Percentiles rank a stretch among this genome's conserved stretches.
These are phyloP conservation scores for Cryptocheilus praepositus DNA, from an alignment of 2,888 invertebrate genomes.

Conservation along the genomic window DNA sequence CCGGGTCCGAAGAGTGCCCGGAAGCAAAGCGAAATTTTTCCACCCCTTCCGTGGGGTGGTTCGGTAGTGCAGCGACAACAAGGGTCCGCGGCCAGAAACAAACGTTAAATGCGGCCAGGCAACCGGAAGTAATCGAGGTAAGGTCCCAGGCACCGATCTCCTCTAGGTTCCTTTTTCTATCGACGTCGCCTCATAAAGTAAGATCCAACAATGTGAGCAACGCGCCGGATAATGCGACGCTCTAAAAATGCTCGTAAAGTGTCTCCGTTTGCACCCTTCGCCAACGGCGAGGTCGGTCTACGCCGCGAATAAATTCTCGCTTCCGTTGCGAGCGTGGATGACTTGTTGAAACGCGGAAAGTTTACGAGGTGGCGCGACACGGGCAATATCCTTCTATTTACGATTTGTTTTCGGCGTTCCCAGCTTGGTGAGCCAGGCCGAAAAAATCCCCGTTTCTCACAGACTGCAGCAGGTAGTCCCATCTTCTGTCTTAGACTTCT, in stretches of 20 bases:
- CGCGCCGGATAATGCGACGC: conserved; percentile 8
- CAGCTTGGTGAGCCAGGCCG: too few relatives aligned
- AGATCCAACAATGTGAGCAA: conserved; percentile 52
- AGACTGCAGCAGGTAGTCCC: too few relatives aligned
- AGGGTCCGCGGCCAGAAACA: conserved; percentile 55
- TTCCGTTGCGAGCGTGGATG: conserved; percentile 32
- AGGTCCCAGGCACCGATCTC: too few relatives aligned
- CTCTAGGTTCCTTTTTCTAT: background rate
- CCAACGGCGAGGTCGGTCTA: background rate
- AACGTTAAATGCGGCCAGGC: conserved; percentile 65
- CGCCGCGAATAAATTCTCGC: background rate
- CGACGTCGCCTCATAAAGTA: conserved; percentile 59
- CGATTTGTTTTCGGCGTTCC: too few relatives aligned
- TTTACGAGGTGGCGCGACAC: conserved; percentile 51
- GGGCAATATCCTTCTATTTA: conserved; percentile 47
- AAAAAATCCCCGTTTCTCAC: too few relatives aligned
- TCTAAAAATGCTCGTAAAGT: conserved; percentile 6
- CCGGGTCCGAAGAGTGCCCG: too few relatives aligned
- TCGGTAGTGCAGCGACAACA: too few relatives aligned
- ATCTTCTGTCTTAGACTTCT: too few relatives aligned
- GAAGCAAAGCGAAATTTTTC: too few relatives aligned
- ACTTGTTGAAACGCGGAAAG: conserved; percentile 14
- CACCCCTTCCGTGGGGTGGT: too few relatives aligned
- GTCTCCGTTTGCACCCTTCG: background rate
- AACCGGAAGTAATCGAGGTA: conserved; percentile 68